Evolutionary conservation across 2,797 vertebrate species (phyloP), one percentile per base, ranked within the genome.

Genomic region (Cheirogaleus major): DNA sequence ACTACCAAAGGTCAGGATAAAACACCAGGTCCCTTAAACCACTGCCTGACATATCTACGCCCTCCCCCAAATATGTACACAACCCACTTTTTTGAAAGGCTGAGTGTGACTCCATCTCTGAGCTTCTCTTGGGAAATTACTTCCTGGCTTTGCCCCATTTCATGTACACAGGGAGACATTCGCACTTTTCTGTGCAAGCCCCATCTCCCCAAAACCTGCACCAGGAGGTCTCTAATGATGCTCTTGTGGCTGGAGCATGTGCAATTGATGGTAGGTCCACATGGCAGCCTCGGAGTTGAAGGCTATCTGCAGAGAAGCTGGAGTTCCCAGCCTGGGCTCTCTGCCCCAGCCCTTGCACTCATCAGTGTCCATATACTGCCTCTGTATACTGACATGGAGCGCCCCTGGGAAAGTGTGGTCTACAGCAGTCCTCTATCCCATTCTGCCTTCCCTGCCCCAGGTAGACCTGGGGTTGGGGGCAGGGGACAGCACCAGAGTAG

Each of bases 401-500:
- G 6, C 27, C n/a, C 5, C 20, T 22, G 48, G 30, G 20, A 23
- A 13, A n/a, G 23, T 7, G 3, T 35, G 35, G 12, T 4, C 30
- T 18, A 0, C 27, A 38, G 84, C 23, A 30, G 2, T 27, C 43
- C 22, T 2, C 27, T 0, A 50, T 59, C 4, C 27, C 3, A 6
- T 7, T 6, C 11, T 0, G 2, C 7, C 11, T 30, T 48, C 35
- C 41, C 25, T 43, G 4, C 12, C 8, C 4, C 3, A 57, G 13
- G 10, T 7, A 18, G 14, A 8, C 27, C 32, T 67, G 63, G 4
- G 4, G 15, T 8, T 32, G 13, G 50, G 12, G 13, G 7, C 48
- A 52, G n/a, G 23, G 25, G 14, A 43, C 2, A 50, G n/a, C 22
- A 10, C 38, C 52, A 43, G 43, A 50, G 18, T 61, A 18, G 2